Evolutionary conservation across 1,140 invertebrate species (phyloP).

Genomic region (Oppia nitens): DNA sequence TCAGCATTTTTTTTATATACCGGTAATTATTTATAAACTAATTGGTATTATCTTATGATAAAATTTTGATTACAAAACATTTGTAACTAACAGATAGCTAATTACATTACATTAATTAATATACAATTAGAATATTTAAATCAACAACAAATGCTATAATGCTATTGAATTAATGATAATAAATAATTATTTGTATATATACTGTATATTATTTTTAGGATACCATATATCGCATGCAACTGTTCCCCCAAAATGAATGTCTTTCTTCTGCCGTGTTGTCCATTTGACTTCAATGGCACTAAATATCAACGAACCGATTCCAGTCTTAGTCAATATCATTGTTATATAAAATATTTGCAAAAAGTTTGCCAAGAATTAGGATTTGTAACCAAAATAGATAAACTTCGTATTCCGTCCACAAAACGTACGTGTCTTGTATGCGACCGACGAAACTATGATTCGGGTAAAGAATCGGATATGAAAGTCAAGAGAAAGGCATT

Average conservation of each 20-base stretch:
- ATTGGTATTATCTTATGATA: too few species aligned
- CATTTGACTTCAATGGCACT: constrained; percentile 64
- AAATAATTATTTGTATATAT: too few species aligned
- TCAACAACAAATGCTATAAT: too few species aligned
- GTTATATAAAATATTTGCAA: constrained; percentile 63
- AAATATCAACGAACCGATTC: constrained; percentile 47
- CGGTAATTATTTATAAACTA: too few species aligned
- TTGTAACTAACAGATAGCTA: too few species aligned
- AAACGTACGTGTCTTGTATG: constrained; percentile 72
- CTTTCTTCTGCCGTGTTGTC: constrained; percentile 86
- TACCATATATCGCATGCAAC: constrained; percentile 63
- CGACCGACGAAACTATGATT: constrained; percentile 31
- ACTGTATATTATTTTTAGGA: too few species aligned
- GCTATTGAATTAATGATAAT: too few species aligned
- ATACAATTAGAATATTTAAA: too few species aligned
- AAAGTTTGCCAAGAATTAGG: constrained; percentile 48
- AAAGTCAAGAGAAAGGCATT: constrained; percentile 16
- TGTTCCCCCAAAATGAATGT: constrained; percentile 42
- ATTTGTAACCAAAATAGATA: constrained; percentile 60
- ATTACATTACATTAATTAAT: too few species aligned
- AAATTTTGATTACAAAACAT: too few species aligned
- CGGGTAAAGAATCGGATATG: constrained; percentile 19
- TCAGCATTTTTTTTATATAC: background rate
- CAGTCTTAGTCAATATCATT: constrained; percentile 47
- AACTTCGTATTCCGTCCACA: constrained; percentile 84